Percentiles rank a stretch among this genome's conserved stretches.
phyloP scores from a whole-genome alignment of 2,797 vertebrate genomes.

The Pseudochaenichthys georgianus region DNA sequence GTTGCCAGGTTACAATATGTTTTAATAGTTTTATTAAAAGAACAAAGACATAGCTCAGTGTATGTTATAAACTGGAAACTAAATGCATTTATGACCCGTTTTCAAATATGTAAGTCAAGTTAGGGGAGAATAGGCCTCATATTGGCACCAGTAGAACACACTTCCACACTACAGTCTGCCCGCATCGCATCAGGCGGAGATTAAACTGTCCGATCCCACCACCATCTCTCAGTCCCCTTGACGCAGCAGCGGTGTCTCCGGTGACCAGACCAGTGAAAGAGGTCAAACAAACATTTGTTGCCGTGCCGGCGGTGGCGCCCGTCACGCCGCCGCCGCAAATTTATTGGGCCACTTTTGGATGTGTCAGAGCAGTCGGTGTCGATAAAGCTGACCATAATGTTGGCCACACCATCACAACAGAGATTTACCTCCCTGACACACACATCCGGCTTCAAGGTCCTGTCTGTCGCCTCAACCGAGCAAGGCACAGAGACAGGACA shows the following conservation, averaged over 20 bases:
- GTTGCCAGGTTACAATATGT: no score
- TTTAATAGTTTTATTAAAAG: no score
- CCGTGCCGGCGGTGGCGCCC: slow-evolving; percentile 54
- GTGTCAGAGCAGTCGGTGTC: slow-evolving; percentile 83
- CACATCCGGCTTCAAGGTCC: slow-evolving; percentile 87
- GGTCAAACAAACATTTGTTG: slow-evolving; percentile 84
- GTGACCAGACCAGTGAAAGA: slow-evolving; percentile 29
- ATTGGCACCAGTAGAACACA: background rate
- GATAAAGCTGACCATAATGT: slow-evolving; percentile 89
- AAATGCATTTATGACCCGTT: background rate
- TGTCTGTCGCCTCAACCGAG: slow-evolving; percentile 44
- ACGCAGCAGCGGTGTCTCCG: slow-evolving; percentile 12
- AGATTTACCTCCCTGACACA: slow-evolving; percentile 86
- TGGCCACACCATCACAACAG: slow-evolving; percentile 80
- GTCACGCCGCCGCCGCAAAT: slow-evolving; percentile 72
- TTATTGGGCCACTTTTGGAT: slow-evolving; percentile 83
- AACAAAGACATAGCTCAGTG: no score
- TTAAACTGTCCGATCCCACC: slow-evolving; percentile 21
- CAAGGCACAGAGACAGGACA: slow-evolving; percentile 30
- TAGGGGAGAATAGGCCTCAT: background rate
- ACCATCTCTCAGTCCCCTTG: slow-evolving; percentile 17
- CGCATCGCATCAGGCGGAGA: background rate
- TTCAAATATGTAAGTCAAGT: background rate
- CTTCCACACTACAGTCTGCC: background rate
- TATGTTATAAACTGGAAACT: background rate